Conservation (phyloP, 2,888 invertebrate genomes). For the Parnassius mnemosyne region DNA sequence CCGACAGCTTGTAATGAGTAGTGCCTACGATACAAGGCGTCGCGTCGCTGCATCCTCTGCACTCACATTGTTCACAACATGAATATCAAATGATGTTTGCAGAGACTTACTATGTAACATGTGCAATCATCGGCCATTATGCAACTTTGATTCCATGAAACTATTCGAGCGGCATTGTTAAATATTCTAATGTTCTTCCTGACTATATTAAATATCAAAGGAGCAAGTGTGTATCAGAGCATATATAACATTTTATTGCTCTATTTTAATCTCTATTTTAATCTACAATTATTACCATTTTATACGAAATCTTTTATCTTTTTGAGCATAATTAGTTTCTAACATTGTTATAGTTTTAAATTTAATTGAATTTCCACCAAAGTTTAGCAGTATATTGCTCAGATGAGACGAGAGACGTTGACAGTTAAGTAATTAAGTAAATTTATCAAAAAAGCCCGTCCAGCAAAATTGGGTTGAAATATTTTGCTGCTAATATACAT, state of each 20-base stretch:
- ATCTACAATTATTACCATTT: too few species aligned
- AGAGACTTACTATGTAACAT: constrained; percentile 45
- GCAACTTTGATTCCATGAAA: constrained; percentile 63
- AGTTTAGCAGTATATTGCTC: too few species aligned
- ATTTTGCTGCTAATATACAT: too few species aligned
- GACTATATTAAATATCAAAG: constrained; percentile 15
- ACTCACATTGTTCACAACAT: constrained; percentile 43
- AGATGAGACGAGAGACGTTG: too few species aligned
- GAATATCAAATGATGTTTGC: constrained; percentile 61
- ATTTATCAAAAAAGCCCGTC: too few species aligned
- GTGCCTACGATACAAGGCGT: constrained; percentile 5
- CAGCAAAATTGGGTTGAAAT: too few species aligned
- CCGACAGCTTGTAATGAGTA: constrained; percentile 21
- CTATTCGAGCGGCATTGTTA: constrained; percentile 45
- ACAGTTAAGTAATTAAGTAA: too few species aligned
- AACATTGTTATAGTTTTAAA: too few species aligned
- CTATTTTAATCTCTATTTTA: too few species aligned
- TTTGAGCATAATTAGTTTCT: too few species aligned
- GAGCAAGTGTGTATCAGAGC: constrained; percentile 9
- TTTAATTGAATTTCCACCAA: too few species aligned
- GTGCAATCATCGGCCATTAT: constrained; percentile 43
- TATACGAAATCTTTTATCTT: too few species aligned
- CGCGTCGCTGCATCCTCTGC: constrained; percentile 11
- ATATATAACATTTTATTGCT: constrained; percentile 4
- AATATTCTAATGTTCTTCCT: constrained; percentile 21